Evolutionary conservation across 2,888 invertebrate species (phyloP), one percentile per base, ranked within the genome.

Genomic region (Euphydryas editha): DNA sequence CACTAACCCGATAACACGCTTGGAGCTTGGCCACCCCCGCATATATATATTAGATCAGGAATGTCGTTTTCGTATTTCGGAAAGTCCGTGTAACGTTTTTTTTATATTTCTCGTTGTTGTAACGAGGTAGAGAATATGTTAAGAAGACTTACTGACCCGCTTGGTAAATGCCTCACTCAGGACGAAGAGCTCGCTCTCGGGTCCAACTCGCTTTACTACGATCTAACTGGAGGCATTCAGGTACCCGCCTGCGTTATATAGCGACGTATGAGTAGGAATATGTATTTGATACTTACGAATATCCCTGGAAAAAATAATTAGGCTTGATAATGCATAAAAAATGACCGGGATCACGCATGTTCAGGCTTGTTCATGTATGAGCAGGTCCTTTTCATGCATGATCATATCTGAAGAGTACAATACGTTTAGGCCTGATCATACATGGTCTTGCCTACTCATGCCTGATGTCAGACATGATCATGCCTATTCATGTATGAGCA

Each of bases 181-280:
- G 92, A 92, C 86, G 92, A 92, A 86, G 92, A 92, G 86, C 88
- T 90, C 85, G 92, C 88, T 75, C 87, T 92, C 86, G 91, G 90
- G 81, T 87, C 91, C 86, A 88, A 91, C 88, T 91, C 92, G 86
- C 92, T 90, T 84, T 92, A 90, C 92, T 90, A 92, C 92, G 91
- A 92, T 85, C 86, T 92, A 87, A 88, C 91, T 83, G 92, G 92
- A 91, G 92, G 92, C 90, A 90, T 90, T 91, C 92, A 92, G 92
- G 92, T 92, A 92, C 89, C 87, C 75, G 76, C 78, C 75, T 72
- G 73, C 70, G 65, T 69, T 68, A 70, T 67, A 61, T 73, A 69
- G 72, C 70, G 64, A 47, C 70, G 62, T 21, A 47, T 65, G 65
- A 71, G 68, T 73, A 73, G 30, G 30, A 30, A 30, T 30, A 8